Percentiles rank a stretch among this genome's conserved stretches.
Conservation (phyloP, 2,797 vertebrate species). For the Margarornis squamiger region DNA sequence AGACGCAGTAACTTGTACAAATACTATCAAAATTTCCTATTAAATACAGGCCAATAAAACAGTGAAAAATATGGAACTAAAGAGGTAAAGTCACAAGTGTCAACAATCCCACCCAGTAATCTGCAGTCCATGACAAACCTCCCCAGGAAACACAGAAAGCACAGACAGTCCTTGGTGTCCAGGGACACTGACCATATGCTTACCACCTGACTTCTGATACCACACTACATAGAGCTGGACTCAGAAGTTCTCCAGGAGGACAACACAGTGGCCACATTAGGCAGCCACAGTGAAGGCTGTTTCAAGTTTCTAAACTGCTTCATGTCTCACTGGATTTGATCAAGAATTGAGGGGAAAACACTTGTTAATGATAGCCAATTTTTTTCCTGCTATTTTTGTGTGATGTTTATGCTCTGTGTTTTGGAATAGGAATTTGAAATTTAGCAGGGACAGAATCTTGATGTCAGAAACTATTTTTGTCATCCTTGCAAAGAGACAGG, state of each 20-base stretch:
- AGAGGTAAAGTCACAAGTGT: background rate
- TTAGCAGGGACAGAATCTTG: background rate
- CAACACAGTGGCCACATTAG: background rate
- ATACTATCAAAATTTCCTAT: background rate
- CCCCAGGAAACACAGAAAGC: background rate
- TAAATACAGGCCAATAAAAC: background rate
- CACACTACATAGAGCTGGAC: background rate
- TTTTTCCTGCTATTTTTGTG: background rate
- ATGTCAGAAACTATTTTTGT: background rate
- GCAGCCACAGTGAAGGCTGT: background rate
- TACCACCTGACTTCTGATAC: background rate
- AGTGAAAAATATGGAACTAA: background rate
- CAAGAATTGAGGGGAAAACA: background rate
- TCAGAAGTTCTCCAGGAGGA: background rate
- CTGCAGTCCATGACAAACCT: background rate
- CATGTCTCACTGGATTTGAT: background rate
- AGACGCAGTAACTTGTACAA: background rate
- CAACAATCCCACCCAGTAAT: background rate
- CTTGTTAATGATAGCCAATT: background rate
- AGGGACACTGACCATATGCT: background rate
- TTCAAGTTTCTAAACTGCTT: background rate
- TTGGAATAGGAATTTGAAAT: background rate
- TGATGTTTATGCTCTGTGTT: background rate
- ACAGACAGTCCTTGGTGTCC: background rate
- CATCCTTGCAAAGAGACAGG: background rate